These are phyloP conservation scores for Tipula unca DNA, from an alignment of 2,888 invertebrate species.

Conservation along the genomic window DNA sequence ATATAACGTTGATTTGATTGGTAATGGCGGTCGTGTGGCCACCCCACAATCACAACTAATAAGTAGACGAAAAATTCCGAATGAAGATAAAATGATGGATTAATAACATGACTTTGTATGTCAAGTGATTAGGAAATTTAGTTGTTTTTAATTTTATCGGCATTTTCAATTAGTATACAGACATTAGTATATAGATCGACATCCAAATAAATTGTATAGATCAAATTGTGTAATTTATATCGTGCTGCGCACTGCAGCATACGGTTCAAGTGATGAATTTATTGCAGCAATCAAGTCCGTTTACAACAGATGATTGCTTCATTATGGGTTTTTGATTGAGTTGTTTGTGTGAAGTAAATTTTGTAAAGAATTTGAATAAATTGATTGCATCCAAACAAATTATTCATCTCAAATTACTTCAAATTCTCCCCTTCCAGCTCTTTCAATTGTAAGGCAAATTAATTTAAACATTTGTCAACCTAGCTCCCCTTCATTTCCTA, in stretches of 20 bases:
- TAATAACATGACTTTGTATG: background rate
- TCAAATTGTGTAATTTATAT: background rate
- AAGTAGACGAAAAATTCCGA: background rate
- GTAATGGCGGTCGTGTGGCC: background rate
- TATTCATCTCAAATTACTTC: no score
- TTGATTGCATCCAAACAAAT: background rate
- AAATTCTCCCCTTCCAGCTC: no score
- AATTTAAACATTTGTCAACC: no score
- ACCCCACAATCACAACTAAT: background rate
- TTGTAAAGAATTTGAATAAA: background rate
- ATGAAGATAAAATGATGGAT: background rate
- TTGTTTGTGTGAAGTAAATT: background rate
- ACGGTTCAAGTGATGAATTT: background rate
- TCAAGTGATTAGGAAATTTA: background rate
- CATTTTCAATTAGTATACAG: background rate
- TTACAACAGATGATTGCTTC: background rate
- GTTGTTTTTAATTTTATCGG: background rate
- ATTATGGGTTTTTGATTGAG: background rate
- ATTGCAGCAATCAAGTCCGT: background rate
- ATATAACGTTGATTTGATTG: background rate
- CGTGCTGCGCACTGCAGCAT: background rate
- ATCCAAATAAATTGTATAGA: no score
- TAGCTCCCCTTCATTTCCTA: no score
- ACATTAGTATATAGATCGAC: background rate
- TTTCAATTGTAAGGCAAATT: no score